phyloP scores from a whole-genome alignment of 1,140 invertebrate species.

The Nebria ingens region DNA sequence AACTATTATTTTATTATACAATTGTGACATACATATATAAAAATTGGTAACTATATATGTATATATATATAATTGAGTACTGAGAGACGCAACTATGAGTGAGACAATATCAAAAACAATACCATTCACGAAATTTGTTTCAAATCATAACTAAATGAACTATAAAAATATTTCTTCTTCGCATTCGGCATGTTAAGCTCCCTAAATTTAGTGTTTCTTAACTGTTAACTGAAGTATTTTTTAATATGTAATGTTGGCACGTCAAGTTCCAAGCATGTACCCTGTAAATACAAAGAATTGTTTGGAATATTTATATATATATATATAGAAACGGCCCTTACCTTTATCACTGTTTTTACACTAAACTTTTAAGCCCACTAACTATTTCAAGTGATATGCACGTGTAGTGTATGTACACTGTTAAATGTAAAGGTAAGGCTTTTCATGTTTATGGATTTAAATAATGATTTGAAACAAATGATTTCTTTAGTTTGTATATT shows the following conservation, averaged over 20 bases:
- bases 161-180: neutral
- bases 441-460: neutral
- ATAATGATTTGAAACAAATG: neutral
- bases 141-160: neutral
- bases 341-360: neutral
- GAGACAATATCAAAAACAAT: too few relatives aligned
- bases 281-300: too few relatives aligned
- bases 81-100: too few relatives aligned
- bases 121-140: constrained; percentile 1
- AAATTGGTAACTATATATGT: too few relatives aligned
- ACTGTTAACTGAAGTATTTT: neutral
- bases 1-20: too few relatives aligned
- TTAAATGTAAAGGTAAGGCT: neutral
- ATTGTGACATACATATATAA: too few relatives aligned
- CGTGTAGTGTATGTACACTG: neutral
- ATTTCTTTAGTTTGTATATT: neutral
- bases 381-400: neutral
- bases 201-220: neutral
- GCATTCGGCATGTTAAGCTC: neutral
- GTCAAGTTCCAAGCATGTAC: neutral
- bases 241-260: neutral
- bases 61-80: too few relatives aligned
- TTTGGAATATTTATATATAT: neutral
- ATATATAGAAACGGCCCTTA: neutral
- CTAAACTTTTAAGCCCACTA: neutral